Evolutionary conservation across 2,113 vertebrate genomes (phyloP).

Genomic region (Onychostoma macrolepis): DNA sequence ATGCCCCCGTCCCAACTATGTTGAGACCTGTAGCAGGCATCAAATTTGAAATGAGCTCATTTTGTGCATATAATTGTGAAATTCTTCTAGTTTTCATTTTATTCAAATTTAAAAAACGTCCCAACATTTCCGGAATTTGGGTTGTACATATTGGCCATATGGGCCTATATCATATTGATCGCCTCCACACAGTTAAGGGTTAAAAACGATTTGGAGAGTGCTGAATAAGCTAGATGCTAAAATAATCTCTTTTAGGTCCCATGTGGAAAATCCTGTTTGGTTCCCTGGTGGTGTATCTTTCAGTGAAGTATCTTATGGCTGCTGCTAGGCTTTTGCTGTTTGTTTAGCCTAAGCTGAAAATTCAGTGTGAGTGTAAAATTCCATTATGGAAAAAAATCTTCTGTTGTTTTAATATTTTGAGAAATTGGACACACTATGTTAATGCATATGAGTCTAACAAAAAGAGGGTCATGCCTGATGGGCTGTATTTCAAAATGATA

Average conservation of each 20-base stretch:
- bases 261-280: slow-evolving; percentile 46
- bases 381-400: slow-evolving; percentile 37
- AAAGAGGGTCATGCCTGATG: neutral
- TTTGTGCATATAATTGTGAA: too few relatives aligned
- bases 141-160: neutral
- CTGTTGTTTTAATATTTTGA: slow-evolving; percentile 35
- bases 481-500: neutral
- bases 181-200: neutral
- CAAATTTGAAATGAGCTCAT: too few relatives aligned
- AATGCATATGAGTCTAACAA: neutral
- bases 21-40: too few relatives aligned
- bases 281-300: slow-evolving; percentile 8
- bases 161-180: slow-evolving; percentile 4
- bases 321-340: slow-evolving; percentile 6
- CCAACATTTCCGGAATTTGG: too few relatives aligned
- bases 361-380: slow-evolving; percentile 36
- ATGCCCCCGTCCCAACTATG: too few relatives aligned
- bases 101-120: too few relatives aligned
- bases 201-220: slow-evolving; percentile 6
- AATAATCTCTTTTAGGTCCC: slow-evolving; percentile 33
- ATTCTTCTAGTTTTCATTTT: too few relatives aligned
- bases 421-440: slow-evolving; percentile 7
- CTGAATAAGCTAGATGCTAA: slow-evolving; percentile 32
- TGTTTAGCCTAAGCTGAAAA: slow-evolving; percentile 33
- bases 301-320: slow-evolving; percentile 27